Base-by-base conservation (phyloP, 2,113 vertebrate genomes). In the Thamnophis sirtalis region DNA sequence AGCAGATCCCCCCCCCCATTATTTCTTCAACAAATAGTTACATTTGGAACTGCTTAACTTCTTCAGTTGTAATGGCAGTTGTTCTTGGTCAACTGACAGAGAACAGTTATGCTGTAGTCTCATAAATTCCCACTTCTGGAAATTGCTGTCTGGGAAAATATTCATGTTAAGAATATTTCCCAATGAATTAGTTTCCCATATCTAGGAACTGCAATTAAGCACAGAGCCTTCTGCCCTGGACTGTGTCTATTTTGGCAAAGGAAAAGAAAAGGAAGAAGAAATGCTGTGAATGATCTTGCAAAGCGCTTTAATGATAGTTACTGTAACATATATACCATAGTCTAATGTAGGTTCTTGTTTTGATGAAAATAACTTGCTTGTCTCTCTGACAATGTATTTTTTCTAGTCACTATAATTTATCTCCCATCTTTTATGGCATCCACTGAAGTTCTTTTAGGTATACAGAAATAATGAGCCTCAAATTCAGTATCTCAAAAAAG, bases 121-220 rank as follows among this genome's bases (percentile, higher is more conserved):
- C 73, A 87, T 50, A 90, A 15, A 91, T 91, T n/a, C 26, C 5
- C 48, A 60, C 0, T 87, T 94, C 15, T n/a, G 3, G 10, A 0
- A 86, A 28, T 54, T 93, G 88, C 73, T 84, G 38, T 90, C 85
- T 17, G 43, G 86, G 17, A 90, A 94, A 94, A 21, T 11, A 4
- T 87, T 89, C 84, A 87, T 92, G 73, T 73, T 94, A 91, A 93
- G 93, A 95, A 89, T 88, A 93, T 89, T 22, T 93, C 53, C 33
- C 15, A 89, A 60, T 3, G 1, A 7, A 21, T 92, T 94, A 26
- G 84, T 86, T 38, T 1, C 68, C 88, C 9, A 53, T 84, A 38
- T 17, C 17, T 3, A 91, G 54, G 38, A 90, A 0, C 9, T 90
- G 51, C 87, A 53, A 48, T 93, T 89, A 24, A 88, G 43, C 22